Percentiles rank a stretch among this genome's conserved stretches.
Evolutionary conservation across 2,888 invertebrate species (phyloP).

Genomic region (Lithophane semibrunnea): DNA sequence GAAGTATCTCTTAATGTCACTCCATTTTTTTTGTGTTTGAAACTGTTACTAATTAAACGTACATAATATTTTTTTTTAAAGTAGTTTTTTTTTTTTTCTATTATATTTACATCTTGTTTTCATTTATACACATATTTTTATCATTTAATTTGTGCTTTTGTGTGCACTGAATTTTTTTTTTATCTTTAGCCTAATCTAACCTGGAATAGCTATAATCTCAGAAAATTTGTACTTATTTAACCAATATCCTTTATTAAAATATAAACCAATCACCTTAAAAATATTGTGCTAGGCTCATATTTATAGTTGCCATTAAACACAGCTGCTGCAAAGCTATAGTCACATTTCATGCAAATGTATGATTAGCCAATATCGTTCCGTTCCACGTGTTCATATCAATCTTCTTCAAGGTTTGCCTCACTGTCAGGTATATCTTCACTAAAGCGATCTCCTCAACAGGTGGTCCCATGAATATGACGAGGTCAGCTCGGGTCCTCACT

Average conservation of each 20-base stretch:
- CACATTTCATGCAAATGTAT: slow-evolving; percentile 20
- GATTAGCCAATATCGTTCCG: slow-evolving; percentile 34
- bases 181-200: no score
- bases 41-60: no score
- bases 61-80: no score
- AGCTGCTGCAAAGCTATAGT: no score
- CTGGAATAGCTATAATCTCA: background rate
- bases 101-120: no score
- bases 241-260: background rate
- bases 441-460: slow-evolving; percentile 22
- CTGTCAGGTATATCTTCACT: slow-evolving; percentile 33
- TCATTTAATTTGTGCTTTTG: no score
- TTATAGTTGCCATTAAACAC: background rate
- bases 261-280: background rate
- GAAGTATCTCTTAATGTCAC: no score
- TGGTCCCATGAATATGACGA: slow-evolving; percentile 5
- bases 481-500: slow-evolving; percentile 44
- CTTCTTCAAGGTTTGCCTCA: slow-evolving; percentile 35
- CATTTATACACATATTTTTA: no score
- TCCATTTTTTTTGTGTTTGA: no score
- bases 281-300: no score
- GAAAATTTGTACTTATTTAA: background rate
- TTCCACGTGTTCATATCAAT: slow-evolving; percentile 42
- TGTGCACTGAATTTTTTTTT: no score
- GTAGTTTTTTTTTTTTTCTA: no score